These are phyloP conservation scores for Ophonus ardosiacus DNA, from an alignment of 2,888 invertebrate genomes.

Conservation along the genomic window DNA sequence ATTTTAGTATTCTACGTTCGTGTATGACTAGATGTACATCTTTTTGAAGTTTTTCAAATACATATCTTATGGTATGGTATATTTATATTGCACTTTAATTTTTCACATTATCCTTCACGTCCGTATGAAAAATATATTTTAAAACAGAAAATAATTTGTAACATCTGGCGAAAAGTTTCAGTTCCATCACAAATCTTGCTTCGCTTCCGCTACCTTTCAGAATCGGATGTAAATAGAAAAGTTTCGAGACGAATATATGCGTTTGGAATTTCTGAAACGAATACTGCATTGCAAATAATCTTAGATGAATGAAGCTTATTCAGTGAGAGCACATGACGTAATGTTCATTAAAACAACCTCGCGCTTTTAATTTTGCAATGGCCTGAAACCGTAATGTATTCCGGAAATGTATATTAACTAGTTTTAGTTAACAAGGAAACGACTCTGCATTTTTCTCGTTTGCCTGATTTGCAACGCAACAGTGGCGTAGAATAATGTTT, in stretches of 20 bases:
- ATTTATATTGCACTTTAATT: too few species aligned
- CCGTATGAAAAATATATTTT: background rate
- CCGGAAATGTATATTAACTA: constrained; percentile 49
- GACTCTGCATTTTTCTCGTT: constrained; percentile 43
- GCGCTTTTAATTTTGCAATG: constrained; percentile 56
- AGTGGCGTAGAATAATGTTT: background rate
- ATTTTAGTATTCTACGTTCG: too few species aligned
- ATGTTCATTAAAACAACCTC: constrained; percentile 49
- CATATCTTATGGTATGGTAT: too few species aligned
- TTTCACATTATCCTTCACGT: too few species aligned
- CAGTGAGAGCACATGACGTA: constrained; percentile 19
- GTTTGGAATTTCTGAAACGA: background rate
- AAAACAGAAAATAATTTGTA: background rate
- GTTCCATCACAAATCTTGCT: background rate
- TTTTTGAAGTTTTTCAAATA: too few species aligned
- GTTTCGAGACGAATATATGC: background rate
- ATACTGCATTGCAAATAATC: constrained; percentile 11
- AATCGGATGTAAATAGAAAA: background rate
- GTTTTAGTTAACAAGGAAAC: constrained; percentile 49
- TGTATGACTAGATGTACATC: too few species aligned
- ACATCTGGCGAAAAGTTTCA: background rate
- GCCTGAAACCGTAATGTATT: constrained; percentile 32
- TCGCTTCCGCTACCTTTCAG: background rate
- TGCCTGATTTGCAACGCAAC: background rate
- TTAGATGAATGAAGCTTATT: constrained; percentile 43